phyloP scores from a whole-genome alignment of 2,797 vertebrate genomes.

The Chanos chanos region DNA sequence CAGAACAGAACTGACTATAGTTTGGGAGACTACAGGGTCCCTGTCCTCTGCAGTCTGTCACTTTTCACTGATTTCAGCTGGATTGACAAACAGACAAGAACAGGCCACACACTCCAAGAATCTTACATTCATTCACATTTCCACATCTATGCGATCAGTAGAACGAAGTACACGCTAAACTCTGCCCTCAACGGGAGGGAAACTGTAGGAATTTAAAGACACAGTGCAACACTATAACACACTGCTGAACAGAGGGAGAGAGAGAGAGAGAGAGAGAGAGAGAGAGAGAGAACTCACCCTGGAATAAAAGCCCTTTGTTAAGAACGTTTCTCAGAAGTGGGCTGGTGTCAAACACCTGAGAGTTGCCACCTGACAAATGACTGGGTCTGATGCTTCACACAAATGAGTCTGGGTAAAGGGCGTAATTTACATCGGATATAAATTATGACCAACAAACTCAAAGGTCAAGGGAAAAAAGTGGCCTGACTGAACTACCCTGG shows the following conservation, averaged over 20 bases:
- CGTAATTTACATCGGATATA: conserved; percentile 81
- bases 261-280: too few relatives aligned
- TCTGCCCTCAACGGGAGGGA: neutral
- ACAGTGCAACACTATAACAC: too few relatives aligned
- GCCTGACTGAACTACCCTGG: neutral
- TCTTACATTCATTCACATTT: neutral
- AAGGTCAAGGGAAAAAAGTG: conserved; percentile 64
- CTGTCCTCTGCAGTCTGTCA: too few relatives aligned
- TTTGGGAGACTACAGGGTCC: too few relatives aligned
- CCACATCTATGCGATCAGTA: too few relatives aligned
- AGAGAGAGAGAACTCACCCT: too few relatives aligned
- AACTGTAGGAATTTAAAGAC: too few relatives aligned
- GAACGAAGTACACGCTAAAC: neutral
- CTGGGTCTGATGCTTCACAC: conserved; percentile 63
- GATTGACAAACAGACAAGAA: neutral
- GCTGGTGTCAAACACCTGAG: neutral
- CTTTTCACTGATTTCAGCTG: too few relatives aligned
- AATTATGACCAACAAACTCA: conserved; percentile 78
- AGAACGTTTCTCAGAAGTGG: too few relatives aligned
- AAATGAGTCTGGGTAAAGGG: conserved; percentile 78
- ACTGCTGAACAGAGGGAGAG: too few relatives aligned
- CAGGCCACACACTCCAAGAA: neutral
- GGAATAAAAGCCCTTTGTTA: neutral
- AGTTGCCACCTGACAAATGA: conserved; percentile 24
- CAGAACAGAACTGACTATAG: too few relatives aligned